Base-by-base conservation (phyloP, 2,888 invertebrate genomes). In the Clostera curtula region DNA sequence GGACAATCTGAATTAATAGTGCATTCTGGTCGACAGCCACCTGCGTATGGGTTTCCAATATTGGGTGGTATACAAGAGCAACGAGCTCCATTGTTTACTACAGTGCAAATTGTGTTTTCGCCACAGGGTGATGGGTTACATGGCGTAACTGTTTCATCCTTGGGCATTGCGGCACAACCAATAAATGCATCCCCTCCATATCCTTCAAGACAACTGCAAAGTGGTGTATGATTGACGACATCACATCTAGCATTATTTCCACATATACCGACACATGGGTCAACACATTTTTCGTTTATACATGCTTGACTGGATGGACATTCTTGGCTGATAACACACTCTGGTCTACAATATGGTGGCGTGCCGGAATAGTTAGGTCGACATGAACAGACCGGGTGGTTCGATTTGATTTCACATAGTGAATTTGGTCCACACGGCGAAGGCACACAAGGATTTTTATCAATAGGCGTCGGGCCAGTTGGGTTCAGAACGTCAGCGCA, bases 31-130 rank as follows among this genome's bases (percentile, higher is more conserved):
- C 91, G 86, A 56, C 95, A 96, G 15, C 94, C 94, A 9, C 92
- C 90, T 8, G 88, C 87, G 58, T 93, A 95, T 3, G 95, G 94
- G 76, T 96, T 93, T 5, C 95, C 95, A 37, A 93, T 89, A 55
- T 94, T 93, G 3, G 94, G 94, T 31, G 94, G 92, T 56, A 95
- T 93, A 56, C 95, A 96, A n/a, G 87, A 86, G 63, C 96, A 96
- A 44, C 89, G 88, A 0, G 91, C 89, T 13, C 85, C 77, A 9
- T 90, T 89, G 48, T 91, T 89, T 2, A 87, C 76, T 13, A 89
- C 88, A 0, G 88, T 86, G 57, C 95, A 96, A 31, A 92, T 85
- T 0, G 95, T 90, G 56, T 95, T 95, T 56, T 92, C 91, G 9
- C 93, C 95, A 62, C 96, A 96, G 0, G 93, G 94, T 20, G 90